Evolutionary conservation across 2,113 vertebrate species (phyloP).

Genomic region (Clarias magur): DNA sequence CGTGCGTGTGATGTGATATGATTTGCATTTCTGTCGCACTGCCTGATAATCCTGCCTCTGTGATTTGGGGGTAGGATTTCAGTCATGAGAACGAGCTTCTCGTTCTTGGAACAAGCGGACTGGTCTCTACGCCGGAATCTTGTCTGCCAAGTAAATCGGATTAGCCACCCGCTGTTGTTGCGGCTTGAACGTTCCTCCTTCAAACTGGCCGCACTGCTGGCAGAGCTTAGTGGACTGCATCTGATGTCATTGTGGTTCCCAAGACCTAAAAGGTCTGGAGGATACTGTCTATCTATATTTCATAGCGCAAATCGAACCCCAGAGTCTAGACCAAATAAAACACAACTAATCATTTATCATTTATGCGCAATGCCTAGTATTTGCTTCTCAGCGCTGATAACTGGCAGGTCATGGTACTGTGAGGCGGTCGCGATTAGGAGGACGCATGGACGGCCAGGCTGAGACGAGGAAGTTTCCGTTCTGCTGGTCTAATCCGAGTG

Average conservation of each 20-base stretch:
- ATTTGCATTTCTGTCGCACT: conserved; percentile 13
- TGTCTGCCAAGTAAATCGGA: conserved; percentile 64
- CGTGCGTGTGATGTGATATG: conserved; percentile 6
- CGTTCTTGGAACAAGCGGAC: conserved; percentile 58
- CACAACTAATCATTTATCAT: not conserved
- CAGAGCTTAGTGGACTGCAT: not conserved
- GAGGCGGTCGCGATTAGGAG: not conserved
- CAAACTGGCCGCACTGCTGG: conserved; percentile 2
- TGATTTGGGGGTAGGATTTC: conserved; percentile 50
- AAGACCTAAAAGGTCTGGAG: not conserved
- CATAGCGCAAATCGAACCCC: not conserved
- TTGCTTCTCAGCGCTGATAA: not conserved
- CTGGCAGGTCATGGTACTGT: not conserved
- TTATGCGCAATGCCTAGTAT: not conserved
- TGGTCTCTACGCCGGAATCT: conserved; percentile 50
- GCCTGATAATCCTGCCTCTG: conserved; percentile 9
- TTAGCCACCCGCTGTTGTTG: conserved; percentile 66
- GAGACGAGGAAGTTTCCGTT: conserved; percentile 12
- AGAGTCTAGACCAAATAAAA: not conserved
- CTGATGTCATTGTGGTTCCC: not conserved
- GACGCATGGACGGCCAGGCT: not conserved
- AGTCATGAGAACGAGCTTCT: conserved; percentile 38
- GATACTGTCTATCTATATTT: not conserved
- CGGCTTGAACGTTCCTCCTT: conserved; percentile 50
- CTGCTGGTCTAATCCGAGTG: conserved; percentile 4